Percentiles rank a stretch among this genome's conserved stretches.
These are phyloP conservation scores for Choristoneura fumiferana DNA, from an alignment of 1,140 invertebrate genomes.

Conservation along the genomic window DNA sequence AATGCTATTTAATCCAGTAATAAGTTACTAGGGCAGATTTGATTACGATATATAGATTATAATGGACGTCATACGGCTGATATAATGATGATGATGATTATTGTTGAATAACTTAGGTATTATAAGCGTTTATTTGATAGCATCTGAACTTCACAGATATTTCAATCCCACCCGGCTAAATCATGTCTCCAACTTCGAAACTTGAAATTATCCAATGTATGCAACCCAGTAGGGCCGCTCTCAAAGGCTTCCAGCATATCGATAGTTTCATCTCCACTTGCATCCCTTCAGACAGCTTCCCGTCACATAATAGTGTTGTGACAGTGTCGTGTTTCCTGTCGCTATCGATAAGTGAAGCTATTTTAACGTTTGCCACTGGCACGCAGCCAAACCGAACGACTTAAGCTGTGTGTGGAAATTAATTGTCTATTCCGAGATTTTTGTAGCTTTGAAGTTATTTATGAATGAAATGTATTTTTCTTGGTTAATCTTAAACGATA, in stretches of 20 bases:
- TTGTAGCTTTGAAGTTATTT: constrained; percentile 18
- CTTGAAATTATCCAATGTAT: constrained; percentile 1
- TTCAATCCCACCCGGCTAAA: not conserved
- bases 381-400: constrained; percentile 13
- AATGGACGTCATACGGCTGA: no score
- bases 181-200: not conserved
- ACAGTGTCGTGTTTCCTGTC: constrained; percentile 37
- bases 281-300: constrained; percentile 27
- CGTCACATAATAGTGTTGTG: constrained; percentile 53
- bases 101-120: no score
- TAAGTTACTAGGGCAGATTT: no score
- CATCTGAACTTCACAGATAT: not conserved
- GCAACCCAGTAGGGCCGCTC: constrained; percentile 9
- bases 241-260: constrained; percentile 7
- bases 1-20: not conserved
- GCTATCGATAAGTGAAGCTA: constrained; percentile 45
- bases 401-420: constrained; percentile 10
- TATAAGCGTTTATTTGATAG: no score
- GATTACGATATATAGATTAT: no score
- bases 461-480: constrained; percentile 13
- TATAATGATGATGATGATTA: no score
- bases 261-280: constrained; percentile 4
- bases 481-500: constrained; percentile 13
- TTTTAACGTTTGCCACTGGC: constrained; percentile 25
- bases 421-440: constrained; percentile 14